Percentiles rank a stretch among this genome's conserved stretches.
Conservation (phyloP, 2,797 vertebrate species). For the Urocyon cinereoargenteus region DNA sequence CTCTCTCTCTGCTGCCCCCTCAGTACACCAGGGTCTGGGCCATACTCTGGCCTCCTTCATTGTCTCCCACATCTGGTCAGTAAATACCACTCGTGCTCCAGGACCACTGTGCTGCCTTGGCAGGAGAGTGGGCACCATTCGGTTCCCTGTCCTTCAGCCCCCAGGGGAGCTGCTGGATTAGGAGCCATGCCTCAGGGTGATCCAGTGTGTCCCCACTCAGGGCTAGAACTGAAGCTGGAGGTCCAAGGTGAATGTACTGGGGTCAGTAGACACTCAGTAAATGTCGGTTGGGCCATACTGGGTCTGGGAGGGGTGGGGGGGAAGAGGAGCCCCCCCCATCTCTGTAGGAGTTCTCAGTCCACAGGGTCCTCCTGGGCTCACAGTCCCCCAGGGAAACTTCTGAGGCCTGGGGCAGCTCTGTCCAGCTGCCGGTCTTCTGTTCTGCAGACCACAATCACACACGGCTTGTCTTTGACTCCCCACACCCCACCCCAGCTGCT, state of each 20-base stretch:
- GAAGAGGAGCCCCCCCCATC: fast-evolving
- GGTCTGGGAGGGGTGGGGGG: neutral
- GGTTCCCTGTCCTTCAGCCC: neutral
- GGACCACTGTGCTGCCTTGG: neutral
- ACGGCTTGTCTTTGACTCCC: neutral
- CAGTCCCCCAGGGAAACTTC: neutral
- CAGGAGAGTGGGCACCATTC: neutral
- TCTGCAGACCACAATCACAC: neutral
- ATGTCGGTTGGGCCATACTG: neutral
- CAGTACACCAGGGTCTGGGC: fast-evolving
- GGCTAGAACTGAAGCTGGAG: neutral
- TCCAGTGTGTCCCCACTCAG: neutral
- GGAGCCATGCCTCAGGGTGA: neutral
- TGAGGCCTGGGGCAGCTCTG: neutral
- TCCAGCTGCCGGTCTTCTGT: neutral
- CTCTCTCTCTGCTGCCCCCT: no score
- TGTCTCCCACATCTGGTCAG: fast-evolving
- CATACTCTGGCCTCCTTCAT: neutral
- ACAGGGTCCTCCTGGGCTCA: neutral
- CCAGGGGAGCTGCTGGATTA: neutral
- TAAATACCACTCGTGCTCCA: neutral
- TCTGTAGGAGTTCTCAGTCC: neutral
- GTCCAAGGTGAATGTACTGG: neutral
- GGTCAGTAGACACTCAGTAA: neutral
- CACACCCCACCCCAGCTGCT: fast-evolving